Evolutionary conservation across 2,797 vertebrate genomes (phyloP).

Genomic region (Sebastes glaucus): DNA sequence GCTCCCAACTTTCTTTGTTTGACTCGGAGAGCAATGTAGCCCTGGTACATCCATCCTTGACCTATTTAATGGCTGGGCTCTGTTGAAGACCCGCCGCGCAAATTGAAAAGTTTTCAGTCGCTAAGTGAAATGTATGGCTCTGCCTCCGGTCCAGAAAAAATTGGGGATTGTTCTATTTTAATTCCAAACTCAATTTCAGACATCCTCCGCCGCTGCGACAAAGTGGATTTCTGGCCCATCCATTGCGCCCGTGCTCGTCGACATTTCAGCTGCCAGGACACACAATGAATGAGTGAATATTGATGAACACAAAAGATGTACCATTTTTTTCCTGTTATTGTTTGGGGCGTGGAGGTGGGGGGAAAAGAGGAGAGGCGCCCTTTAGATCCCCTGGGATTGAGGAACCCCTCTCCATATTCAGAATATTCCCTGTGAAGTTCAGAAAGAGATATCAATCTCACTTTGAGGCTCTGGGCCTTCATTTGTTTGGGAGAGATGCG

Average conservation of each 20-base stretch:
- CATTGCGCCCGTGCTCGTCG: conserved; percentile 73
- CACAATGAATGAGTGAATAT: conserved; percentile 86
- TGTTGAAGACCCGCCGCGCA: conserved; percentile 75
- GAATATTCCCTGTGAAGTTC: conserved; percentile 89
- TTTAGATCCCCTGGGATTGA: conserved; percentile 80
- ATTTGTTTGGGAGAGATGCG: conserved; percentile 89
- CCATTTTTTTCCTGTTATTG: conserved; percentile 74
- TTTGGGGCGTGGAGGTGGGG: conserved; percentile 50
- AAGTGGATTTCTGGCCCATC: conserved; percentile 76
- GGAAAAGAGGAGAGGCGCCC: conserved; percentile 61
- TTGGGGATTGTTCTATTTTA: conserved; percentile 85
- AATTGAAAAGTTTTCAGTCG: conserved; percentile 86
- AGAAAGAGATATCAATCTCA: conserved; percentile 94
- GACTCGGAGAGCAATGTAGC: conserved; percentile 60
- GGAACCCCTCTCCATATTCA: conserved; percentile 88
- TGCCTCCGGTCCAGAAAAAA: conserved; percentile 74
- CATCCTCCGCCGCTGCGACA: conserved; percentile 64
- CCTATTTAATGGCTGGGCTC: conserved; percentile 83
- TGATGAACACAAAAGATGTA: conserved; percentile 87
- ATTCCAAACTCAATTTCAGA: conserved; percentile 85
- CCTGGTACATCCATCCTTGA: conserved; percentile 81
- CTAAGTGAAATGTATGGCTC: conserved; percentile 84
- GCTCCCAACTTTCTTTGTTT: conserved; percentile 60
- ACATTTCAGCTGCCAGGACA: conserved; percentile 86
- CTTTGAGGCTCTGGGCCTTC: conserved; percentile 87